A percentile compares a stretch with the other conserved stretches of the same genome.
phyloP scores from a whole-genome alignment of 2,113 vertebrate species.

The Siniperca chuatsi region DNA sequence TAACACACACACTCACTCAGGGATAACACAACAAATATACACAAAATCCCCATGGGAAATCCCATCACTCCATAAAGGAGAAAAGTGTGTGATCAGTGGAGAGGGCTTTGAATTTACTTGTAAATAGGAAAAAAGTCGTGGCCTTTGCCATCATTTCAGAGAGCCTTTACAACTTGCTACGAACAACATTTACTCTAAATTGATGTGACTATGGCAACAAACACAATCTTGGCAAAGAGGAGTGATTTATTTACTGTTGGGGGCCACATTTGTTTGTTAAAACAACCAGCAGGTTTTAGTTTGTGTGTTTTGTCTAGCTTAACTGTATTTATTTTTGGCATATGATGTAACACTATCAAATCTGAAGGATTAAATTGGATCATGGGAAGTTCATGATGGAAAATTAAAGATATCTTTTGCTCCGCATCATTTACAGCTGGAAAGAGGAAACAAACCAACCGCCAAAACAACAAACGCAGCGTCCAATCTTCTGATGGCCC shows the following conservation, averaged over 20 bases:
- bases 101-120: conserved; percentile 2
- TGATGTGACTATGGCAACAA: conserved; percentile 55
- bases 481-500: conserved; percentile 34
- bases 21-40: conserved; percentile 29
- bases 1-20: neutral
- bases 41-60: neutral
- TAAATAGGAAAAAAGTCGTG: neutral
- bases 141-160: conserved; percentile 2
- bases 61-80: neutral
- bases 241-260: conserved; percentile 50
- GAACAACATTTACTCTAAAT: conserved; percentile 46
- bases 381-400: conserved; percentile 19
- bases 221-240: conserved; percentile 14
- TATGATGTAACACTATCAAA: conserved; percentile 10
- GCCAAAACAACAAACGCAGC: conserved; percentile 51
- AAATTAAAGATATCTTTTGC: conserved; percentile 19
- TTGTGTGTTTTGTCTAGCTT: conserved; percentile 32
- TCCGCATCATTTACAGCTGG: conserved; percentile 21
- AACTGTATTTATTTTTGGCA: conserved; percentile 61
- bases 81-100: conserved; percentile 15
- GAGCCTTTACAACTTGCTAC: conserved; percentile 7
- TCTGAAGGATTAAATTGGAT: conserved; percentile 16
- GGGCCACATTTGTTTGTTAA: conserved; percentile 38
- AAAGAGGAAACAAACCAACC: conserved; percentile 43
- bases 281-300: conserved; percentile 41